Conservation (phyloP, 2,113 vertebrate genomes). For the Oreotragus oreotragus region DNA sequence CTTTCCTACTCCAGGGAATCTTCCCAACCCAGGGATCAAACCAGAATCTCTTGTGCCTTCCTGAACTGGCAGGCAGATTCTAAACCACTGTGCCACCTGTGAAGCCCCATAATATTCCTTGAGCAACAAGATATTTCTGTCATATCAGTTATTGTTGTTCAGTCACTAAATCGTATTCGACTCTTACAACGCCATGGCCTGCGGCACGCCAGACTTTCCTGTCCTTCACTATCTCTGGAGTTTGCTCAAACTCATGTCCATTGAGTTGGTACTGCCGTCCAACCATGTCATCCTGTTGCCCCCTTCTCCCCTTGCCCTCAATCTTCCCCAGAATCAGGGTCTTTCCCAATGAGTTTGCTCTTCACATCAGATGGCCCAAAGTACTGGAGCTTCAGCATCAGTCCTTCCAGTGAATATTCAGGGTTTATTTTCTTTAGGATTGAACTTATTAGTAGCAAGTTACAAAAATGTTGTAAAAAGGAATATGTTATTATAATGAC, state of each 20-base stretch:
- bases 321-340: not conserved
- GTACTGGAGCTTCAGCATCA: not conserved
- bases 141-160: not conserved
- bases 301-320: not conserved
- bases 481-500: not conserved
- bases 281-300: not conserved
- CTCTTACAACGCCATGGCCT: not conserved
- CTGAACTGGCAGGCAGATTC: not conserved
- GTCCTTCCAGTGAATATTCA: not conserved
- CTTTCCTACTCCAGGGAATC: not conserved
- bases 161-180: not conserved
- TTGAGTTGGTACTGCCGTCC: not conserved
- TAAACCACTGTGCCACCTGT: not conserved
- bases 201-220: not conserved
- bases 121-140: not conserved
- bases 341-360: not conserved
- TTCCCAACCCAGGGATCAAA: not conserved
- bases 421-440: not conserved
- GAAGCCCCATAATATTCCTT: not conserved
- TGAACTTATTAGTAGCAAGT: not conserved
- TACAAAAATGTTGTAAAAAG: constrained; percentile 25
- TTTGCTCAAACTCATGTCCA: not conserved
- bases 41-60: not conserved
- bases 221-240: not conserved
- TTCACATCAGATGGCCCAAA: not conserved